Evolutionary conservation across 2,797 vertebrate genomes (phyloP), one percentile per base, ranked within the genome.

Genomic region (Vespertilio murinus): DNA sequence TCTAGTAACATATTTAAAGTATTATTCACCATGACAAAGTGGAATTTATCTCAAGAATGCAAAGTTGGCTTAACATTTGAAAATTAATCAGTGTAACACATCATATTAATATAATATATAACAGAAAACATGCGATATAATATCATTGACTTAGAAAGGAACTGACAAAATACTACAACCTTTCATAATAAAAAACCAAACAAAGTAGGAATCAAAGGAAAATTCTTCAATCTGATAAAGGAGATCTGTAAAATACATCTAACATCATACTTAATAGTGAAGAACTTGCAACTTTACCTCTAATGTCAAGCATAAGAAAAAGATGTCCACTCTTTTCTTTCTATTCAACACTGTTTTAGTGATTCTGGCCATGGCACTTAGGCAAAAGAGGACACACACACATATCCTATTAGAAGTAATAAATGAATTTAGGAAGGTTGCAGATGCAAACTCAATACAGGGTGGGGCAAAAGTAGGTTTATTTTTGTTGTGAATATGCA

Each of bases 1-100:
- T 86, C 78, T 33, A 83, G 81, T 38, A 89, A 83, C 59, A 93
- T 90, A 86, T 96, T 88, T 84, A 54, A 92, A 92, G 23, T 28
- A 94, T 92, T 94, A 86, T 47, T 75, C 28, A 42, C 38, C 40
- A 71, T 92, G 69, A 90, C n/a, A 47, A 79, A 91, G 11, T 96
- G 23, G 61, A 52, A 81, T 75, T 95, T 92, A 93, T 71, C 67
- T 42, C 12, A 94, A 96, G 78, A 96, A 90, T 79, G 6, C 35
- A 92, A 93, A 82, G 12, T 93, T 92, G 93, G 78, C 74, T 82
- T 69, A 78, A 35, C 18, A 89, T 84, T 59, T 78, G 40, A 93
- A 96, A 93, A 87, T 64, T 67, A 79, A 65, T 85, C 85, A 96
- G 17, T 54, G 56, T 74, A 93, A 81, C 80, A 59, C 20, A 65